Conservation (phyloP, 2,888 invertebrate species). For the Sarcophaga variegata region DNA sequence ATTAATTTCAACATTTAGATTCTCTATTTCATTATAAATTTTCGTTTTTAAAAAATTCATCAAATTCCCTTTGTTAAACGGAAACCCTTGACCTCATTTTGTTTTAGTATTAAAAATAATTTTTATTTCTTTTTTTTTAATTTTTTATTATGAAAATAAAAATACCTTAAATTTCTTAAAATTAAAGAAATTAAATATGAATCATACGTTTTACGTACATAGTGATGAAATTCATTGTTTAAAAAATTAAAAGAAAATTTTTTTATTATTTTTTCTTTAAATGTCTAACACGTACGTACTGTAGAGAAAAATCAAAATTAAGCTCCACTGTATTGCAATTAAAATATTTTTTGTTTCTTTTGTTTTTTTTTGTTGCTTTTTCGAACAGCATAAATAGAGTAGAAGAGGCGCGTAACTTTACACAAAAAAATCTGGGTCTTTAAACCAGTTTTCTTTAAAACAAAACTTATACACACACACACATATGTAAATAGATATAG, state of each 20-base stretch:
- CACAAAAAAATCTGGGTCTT: conserved; percentile 57
- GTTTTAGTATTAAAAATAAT: no score
- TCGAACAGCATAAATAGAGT: conserved; percentile 55
- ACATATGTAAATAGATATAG: conserved; percentile 63
- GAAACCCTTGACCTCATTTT: no score
- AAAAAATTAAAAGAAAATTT: neutral
- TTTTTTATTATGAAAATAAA: no score
- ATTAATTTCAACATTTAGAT: no score
- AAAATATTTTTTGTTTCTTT: neutral
- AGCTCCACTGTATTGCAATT: conserved; percentile 49
- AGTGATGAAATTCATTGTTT: neutral
- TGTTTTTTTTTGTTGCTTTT: conserved; percentile 3
- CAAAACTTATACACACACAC: conserved; percentile 32
- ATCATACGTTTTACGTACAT: neutral
- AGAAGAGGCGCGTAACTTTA: conserved; percentile 69
- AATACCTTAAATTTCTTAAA: neutral
- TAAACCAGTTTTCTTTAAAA: conserved; percentile 65
- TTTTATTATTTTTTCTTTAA: no score
- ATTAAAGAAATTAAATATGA: neutral
- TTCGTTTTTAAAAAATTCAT: no score
- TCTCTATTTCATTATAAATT: no score
- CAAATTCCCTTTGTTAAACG: no score
- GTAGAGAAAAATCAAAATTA: neutral
- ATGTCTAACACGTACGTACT: no score
- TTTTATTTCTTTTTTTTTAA: neutral